A percentile compares a stretch with the other conserved stretches of the same genome.
These are phyloP conservation scores for Drosophila emarginata DNA, from an alignment of 2,888 invertebrate genomes.

Conservation along the genomic window DNA sequence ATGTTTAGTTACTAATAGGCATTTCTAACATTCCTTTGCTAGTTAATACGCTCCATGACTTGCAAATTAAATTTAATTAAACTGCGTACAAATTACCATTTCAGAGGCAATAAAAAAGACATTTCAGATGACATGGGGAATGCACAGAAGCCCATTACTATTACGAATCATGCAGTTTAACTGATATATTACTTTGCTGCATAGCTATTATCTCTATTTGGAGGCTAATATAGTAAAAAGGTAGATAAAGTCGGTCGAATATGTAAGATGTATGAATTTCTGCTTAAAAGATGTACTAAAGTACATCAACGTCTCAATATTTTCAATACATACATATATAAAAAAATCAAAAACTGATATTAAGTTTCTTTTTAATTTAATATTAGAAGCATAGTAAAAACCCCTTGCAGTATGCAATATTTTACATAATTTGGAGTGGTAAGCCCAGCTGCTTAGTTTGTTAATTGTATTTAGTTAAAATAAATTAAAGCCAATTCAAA, in stretches of 20 bases:
- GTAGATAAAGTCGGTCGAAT: no score
- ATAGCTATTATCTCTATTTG: background rate
- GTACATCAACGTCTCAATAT: no score
- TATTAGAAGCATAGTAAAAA: no score
- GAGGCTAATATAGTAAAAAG: background rate
- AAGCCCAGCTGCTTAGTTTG: background rate
- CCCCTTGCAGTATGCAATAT: background rate
- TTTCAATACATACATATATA: no score
- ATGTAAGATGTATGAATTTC: no score
- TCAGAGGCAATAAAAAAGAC: constrained; percentile 26
- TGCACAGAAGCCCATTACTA: background rate
- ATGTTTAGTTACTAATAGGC: background rate
- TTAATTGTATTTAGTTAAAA: background rate
- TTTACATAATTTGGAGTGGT: background rate
- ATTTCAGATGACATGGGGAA: constrained; percentile 8
- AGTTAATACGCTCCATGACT: constrained; percentile 12
- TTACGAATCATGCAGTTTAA: background rate
- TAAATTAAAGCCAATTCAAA: background rate
- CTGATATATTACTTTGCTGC: background rate
- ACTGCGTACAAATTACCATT: constrained; percentile 47
- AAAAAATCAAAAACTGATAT: no score
- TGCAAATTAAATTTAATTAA: constrained; percentile 34
- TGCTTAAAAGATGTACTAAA: no score
- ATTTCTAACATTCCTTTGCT: constrained; percentile 15
- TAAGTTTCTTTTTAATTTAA: no score